Conservation (phyloP, 2,888 invertebrate genomes). For the Papilio demoleus region DNA sequence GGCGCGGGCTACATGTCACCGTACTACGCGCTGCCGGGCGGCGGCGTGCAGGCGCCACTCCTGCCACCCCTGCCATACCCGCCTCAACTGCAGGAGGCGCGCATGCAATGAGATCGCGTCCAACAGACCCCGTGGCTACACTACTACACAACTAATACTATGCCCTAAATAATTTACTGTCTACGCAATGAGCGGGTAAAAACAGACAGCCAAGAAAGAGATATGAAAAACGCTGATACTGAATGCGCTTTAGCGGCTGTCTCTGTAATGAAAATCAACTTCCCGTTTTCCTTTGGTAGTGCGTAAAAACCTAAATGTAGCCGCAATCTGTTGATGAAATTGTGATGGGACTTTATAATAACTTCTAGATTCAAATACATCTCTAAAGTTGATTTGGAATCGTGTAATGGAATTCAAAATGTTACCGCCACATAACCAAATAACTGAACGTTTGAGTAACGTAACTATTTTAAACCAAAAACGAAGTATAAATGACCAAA, state of each 20-base stretch:
- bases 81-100: conserved; percentile 89
- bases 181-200: neutral
- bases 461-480: conserved; percentile 66
- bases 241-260: neutral
- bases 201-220: too few species aligned
- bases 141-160: conserved; percentile 36
- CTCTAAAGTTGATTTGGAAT: conserved; percentile 2
- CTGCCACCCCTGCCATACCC: conserved; percentile 86
- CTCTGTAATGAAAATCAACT: neutral
- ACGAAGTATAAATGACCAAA: conserved; percentile 76
- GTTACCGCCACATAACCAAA: conserved; percentile 70
- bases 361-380: conserved; percentile 1
- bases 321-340: conserved; percentile 26
- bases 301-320: conserved; percentile 30
- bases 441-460: conserved; percentile 52
- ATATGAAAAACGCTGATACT: neutral
- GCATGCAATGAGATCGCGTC: conserved; percentile 85
- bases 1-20: conserved; percentile 89
- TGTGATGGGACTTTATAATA: conserved; percentile 25
- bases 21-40: conserved; percentile 87
- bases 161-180: conserved; percentile 31
- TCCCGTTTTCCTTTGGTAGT: neutral
- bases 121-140: conserved; percentile 43
- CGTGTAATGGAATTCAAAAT: conserved; percentile 30
- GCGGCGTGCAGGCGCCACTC: conserved; percentile 84